Conservation (phyloP, 2,797 vertebrate genomes). For the Momotus momota region DNA sequence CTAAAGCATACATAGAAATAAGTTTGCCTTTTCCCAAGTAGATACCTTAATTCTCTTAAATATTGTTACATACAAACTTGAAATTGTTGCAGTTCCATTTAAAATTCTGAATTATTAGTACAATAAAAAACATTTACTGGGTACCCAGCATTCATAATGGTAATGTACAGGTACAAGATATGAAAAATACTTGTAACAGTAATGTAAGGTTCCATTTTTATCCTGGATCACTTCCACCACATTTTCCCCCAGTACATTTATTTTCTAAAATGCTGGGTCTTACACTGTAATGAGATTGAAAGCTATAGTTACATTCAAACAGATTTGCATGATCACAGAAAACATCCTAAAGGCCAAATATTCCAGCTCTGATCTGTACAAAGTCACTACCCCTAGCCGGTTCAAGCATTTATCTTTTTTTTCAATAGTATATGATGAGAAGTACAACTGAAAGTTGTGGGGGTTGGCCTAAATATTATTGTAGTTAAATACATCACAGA, state of each 20-base stretch:
- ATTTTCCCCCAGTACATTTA: not conserved
- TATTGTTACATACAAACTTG: not conserved
- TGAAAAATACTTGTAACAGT: not conserved
- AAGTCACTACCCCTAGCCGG: not conserved
- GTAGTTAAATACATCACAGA: not conserved
- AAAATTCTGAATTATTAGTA: not conserved
- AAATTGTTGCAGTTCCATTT: not conserved
- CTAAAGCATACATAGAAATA: constrained; percentile 37
- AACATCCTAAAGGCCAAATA: not conserved
- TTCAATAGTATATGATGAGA: fast-evolving
- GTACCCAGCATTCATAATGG: not conserved
- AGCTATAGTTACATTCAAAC: not conserved
- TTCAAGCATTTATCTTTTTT: not conserved
- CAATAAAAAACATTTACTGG: not conserved
- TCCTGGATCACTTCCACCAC: not conserved
- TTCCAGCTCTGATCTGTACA: not conserved
- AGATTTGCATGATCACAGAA: not conserved
- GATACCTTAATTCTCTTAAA: not conserved
- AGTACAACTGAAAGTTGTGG: not conserved
- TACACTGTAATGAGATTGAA: not conserved
- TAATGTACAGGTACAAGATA: not conserved
- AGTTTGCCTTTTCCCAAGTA: not conserved
- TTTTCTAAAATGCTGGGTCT: not conserved
- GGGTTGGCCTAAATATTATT: not conserved
- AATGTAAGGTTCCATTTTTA: not conserved